Evolutionary conservation across 2,113 vertebrate genomes (phyloP).

Genomic region (Thunnus thynnus): DNA sequence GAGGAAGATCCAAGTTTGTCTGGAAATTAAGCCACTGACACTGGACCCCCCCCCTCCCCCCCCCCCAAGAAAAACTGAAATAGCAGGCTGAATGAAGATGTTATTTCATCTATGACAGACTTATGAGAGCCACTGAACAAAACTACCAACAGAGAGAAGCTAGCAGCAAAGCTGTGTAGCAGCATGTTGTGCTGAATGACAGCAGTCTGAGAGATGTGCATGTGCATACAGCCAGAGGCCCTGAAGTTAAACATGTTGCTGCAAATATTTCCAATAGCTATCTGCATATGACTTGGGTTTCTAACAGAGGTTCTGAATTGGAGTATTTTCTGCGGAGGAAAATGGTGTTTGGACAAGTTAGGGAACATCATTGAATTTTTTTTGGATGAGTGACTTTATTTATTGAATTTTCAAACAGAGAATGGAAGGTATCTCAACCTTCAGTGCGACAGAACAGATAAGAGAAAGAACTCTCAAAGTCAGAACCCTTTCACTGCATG

Average conservation of each 20-base stretch:
- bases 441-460: too few species aligned
- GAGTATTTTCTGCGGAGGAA: too few species aligned
- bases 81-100: neutral
- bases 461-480: too few species aligned
- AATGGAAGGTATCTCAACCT: too few species aligned
- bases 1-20: constrained; percentile 21
- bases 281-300: neutral
- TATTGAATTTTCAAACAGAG: too few species aligned
- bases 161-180: too few species aligned
- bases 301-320: neutral
- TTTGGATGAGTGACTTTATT: too few species aligned
- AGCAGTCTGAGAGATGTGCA: too few species aligned
- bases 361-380: too few species aligned
- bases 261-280: neutral
- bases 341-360: too few species aligned
- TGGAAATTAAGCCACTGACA: constrained; percentile 13
- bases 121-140: neutral
- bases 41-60: neutral
- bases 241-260: constrained; percentile 11
- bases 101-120: constrained; percentile 5
- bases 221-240: neutral
- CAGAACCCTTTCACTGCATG: too few species aligned
- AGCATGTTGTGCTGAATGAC: neutral
- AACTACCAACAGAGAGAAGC: neutral
- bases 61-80: neutral